Evolutionary conservation across 1,140 invertebrate species (phyloP), one percentile per base, ranked within the genome.

Genomic region (Pseudomyrmex dendroicus): DNA sequence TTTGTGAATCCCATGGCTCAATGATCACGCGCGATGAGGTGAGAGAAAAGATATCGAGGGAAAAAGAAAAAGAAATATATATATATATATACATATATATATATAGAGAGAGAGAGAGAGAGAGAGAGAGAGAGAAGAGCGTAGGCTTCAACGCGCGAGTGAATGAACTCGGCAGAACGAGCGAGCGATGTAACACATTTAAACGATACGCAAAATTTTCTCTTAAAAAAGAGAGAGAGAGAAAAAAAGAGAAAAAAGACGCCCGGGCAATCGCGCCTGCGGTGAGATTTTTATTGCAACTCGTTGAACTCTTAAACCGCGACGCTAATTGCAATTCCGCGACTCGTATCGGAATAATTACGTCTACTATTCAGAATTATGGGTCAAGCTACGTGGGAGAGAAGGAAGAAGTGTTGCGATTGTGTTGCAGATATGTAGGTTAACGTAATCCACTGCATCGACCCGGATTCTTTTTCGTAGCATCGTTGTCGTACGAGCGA

Each of bases 111-210:
- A 66, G 13, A 62, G 57, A 68, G 17, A 13, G 35, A 76, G 56
- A 13, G 56, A 62, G 2, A 56, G 73, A 77, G 52, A 56, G 50
- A 57, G 62, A 73, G 20, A 66, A 9, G 63, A 72, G 35, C 35
- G 52, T 56, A 61, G 64, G 54, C 83, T 77, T 20, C 54, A 25
- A 62, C 44, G 61, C 70, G 68, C 76, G 25, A 88, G 86, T 84
- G 85, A 88, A 88, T 87, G 82, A 88, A 88, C 85, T 64, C 82
- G 62, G 59, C 57, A 72, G 68, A 83, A 76, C 68, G 76, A 61
- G 54, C 48, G 82, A 62, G 85, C 84, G 86, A 66, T 87, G 86
- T 88, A 88, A 88, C 82, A 87, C 85, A 88, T 88, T 88, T 82
- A 87, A 84, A 59, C 63, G 74, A 80, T 83, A 74, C 74, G 52